Percentiles rank a stretch among this genome's conserved stretches.
Evolutionary conservation across 2,888 invertebrate species (phyloP).

Genomic region (Lordiphosa fenestrarum): DNA sequence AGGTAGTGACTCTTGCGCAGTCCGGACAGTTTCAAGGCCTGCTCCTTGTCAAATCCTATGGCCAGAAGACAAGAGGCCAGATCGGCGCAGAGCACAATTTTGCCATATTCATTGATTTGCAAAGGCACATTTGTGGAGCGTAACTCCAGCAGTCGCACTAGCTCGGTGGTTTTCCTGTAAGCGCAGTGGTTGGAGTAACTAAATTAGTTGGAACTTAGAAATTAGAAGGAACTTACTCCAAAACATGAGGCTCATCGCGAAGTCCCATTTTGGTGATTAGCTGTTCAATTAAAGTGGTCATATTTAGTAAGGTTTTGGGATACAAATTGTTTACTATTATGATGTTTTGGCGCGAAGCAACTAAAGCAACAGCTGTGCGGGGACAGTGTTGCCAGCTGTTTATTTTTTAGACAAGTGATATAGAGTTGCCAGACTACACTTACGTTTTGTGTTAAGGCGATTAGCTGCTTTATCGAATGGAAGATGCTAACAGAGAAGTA

Average conservation of each 20-base stretch:
- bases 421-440: too few relatives aligned
- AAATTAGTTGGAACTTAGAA: too few relatives aligned
- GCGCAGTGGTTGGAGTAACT: too few relatives aligned
- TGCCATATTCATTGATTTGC: slow-evolving; percentile 83
- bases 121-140: slow-evolving; percentile 74
- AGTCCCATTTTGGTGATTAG: slow-evolving; percentile 76
- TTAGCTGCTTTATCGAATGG: too few relatives aligned
- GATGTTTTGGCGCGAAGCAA: slow-evolving; percentile 23
- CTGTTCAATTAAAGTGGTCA: slow-evolving; percentile 75
- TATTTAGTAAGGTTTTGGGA: slow-evolving; percentile 18
- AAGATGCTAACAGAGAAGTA: too few relatives aligned
- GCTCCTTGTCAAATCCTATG: slow-evolving; percentile 82
- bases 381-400: too few relatives aligned
- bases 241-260: slow-evolving; percentile 63
- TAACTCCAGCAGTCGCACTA: slow-evolving; percentile 75
- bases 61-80: slow-evolving; percentile 82
- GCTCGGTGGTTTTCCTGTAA: slow-evolving; percentile 76
- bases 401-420: too few relatives aligned
- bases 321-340: slow-evolving; percentile 1
- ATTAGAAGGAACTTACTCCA: slow-evolving; percentile 57
- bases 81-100: slow-evolving; percentile 84
- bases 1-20: slow-evolving; percentile 82
- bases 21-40: slow-evolving; percentile 83
- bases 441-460: too few relatives aligned
- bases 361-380: not conserved